Evolutionary conservation across 2,113 vertebrate species (phyloP).

Genomic region (Indicator maculatus): DNA sequence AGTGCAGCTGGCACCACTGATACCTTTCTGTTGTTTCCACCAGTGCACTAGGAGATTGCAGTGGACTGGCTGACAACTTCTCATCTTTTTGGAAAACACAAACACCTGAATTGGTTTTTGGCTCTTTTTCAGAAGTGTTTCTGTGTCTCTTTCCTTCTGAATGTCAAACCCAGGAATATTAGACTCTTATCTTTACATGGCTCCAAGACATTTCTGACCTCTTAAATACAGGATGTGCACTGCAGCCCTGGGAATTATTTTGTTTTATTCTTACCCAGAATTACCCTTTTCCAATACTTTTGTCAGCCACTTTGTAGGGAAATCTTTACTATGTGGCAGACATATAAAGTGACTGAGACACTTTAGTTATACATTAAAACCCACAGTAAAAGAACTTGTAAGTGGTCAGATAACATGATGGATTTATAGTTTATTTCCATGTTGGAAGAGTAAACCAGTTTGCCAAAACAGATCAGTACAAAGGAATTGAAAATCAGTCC

Average conservation of each 20-base stretch:
- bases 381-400: neutral
- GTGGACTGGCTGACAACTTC: neutral
- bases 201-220: neutral
- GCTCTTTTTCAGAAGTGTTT: neutral
- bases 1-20: neutral
- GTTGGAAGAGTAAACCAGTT: neutral
- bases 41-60: neutral
- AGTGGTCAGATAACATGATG: neutral
- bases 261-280: neutral
- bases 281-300: neutral
- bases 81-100: neutral
- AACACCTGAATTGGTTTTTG: neutral
- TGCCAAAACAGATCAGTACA: neutral
- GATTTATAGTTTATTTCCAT: neutral
- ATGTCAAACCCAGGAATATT: neutral
- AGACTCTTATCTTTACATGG: neutral
- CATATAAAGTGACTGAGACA: neutral
- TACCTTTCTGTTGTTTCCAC: neutral
- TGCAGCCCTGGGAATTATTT: neutral
- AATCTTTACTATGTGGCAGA: neutral
- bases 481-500: neutral
- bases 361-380: neutral
- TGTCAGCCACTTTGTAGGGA: neutral
- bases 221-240: neutral
- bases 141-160: neutral